phyloP scores from a whole-genome alignment of 2,888 invertebrate genomes.

The Andrena bicolor region DNA sequence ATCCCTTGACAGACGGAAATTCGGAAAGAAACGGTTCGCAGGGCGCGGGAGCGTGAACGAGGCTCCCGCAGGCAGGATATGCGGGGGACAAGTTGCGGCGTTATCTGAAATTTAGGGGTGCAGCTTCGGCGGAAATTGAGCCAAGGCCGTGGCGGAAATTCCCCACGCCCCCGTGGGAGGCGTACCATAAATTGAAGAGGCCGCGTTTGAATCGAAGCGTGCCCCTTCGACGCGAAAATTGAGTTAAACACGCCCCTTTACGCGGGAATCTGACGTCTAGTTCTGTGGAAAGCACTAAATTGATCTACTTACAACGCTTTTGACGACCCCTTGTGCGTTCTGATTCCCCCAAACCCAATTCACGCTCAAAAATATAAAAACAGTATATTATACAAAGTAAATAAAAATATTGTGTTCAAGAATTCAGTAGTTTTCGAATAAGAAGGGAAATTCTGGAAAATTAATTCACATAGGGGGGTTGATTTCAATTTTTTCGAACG shows the following conservation, averaged over 20 bases:
- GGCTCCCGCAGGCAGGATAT: slow-evolving; percentile 59
- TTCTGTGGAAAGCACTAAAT: slow-evolving; percentile 38
- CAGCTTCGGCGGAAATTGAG: slow-evolving; percentile 78
- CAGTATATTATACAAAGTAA: no score
- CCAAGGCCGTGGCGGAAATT: slow-evolving; percentile 70
- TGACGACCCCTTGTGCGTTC: background rate
- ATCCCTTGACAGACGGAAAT: background rate
- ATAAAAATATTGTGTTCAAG: no score
- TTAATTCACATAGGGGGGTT: no score
- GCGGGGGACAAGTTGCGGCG: slow-evolving; percentile 81
- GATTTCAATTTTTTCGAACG: no score
- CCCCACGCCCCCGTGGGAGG: slow-evolving; percentile 54
- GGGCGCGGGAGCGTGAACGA: background rate
- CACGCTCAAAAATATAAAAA: background rate
- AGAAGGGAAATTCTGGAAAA: no score
- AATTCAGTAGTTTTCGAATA: no score
- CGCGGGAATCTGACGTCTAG: slow-evolving; percentile 18
- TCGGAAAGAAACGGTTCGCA: background rate
- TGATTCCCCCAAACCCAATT: background rate
- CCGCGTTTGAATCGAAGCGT: slow-evolving; percentile 67
- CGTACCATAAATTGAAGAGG: slow-evolving; percentile 68
- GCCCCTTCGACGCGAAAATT: slow-evolving; percentile 62
- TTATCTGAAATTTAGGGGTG: slow-evolving; percentile 82
- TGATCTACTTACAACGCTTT: slow-evolving; percentile 31
- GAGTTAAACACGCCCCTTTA: slow-evolving; percentile 59